Evolutionary conservation across 2,113 vertebrate genomes (phyloP).

Genomic region (Tetrax tetrax): DNA sequence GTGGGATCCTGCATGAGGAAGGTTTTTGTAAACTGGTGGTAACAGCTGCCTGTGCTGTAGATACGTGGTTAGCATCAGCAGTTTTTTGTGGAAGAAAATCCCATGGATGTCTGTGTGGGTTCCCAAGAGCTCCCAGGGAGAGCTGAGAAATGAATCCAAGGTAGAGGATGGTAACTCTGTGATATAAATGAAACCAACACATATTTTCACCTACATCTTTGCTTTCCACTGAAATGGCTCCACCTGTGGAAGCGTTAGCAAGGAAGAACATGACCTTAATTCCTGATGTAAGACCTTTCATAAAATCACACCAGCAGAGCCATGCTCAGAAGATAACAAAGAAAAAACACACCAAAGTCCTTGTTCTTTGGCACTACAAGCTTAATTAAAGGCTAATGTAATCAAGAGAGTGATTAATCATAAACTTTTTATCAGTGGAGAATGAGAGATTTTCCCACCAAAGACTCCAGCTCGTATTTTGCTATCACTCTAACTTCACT

Average conservation of each 20-base stretch:
- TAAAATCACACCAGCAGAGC: conserved; percentile 16
- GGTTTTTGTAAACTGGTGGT: not conserved
- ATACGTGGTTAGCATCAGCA: not conserved
- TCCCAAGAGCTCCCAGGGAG: not conserved
- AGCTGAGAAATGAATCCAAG: not conserved
- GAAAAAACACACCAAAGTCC: conserved; percentile 27
- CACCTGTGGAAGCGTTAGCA: not conserved
- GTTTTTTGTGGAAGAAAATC: not conserved
- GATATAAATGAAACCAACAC: not conserved
- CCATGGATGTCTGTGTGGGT: not conserved
- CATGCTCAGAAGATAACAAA: not conserved
- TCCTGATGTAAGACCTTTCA: not conserved
- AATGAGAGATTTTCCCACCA: not conserved
- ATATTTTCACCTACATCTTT: conserved; percentile 9
- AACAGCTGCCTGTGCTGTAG: not conserved
- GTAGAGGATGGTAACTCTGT: not conserved
- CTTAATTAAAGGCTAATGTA: conserved; percentile 20
- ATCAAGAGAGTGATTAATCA: conserved; percentile 35
- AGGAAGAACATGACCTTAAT: not conserved
- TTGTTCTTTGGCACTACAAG: not conserved
- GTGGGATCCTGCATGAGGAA: not conserved
- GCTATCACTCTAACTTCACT: not conserved
- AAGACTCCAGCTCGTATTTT: not conserved
- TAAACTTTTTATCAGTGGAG: conserved; percentile 44
- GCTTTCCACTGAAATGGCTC: not conserved